Base-by-base conservation (phyloP, 1,140 invertebrate genomes). In the Bombus terrestris region DNA sequence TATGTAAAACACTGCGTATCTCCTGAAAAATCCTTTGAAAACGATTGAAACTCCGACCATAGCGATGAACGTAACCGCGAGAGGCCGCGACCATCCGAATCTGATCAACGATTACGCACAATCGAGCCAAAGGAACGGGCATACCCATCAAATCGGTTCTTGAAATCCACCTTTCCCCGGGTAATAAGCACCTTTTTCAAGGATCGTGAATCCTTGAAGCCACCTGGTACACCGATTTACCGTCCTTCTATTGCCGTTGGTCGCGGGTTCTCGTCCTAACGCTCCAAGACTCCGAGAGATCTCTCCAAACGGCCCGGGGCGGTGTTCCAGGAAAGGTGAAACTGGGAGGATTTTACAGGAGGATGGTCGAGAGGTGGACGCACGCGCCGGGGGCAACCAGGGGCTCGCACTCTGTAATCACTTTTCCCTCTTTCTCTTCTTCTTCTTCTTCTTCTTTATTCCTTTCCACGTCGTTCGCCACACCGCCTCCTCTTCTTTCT, bases 321-420 rank as follows among this genome's bases (percentile, higher is more conserved):
- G 75, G 80, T 87, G 83, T 90, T 90, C 83, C 89, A 90, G 83
- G 89, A 90, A 88, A 90, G 89, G 83, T 90, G 88, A 88, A 90
- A 88, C 84, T 83, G 89, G 90, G 84, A 90, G 89, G 81, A 89
- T 87, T 81, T 79, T 39, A 86, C 80, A 64, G 64, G 89, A 86
- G 86, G 89, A 88, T 86, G 88, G 90, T 90, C 86, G 91, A 76
- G 41, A 88, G 80, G 88, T 86, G 89, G 92, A 94, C 94, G 94
- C 94, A 95, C 94, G 94, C 94, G 94, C 94, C 94, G 93, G 94
- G 94, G 94, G 94, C 94, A 94, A 94, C 90, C 93, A 92, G 92
- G 93, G 93, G 92, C 91, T 92, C 92, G 93, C 91, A 92, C 94
- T 94, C 94, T 95, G 93, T 94, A 95, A 95, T 95, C 94, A 94